Base-by-base conservation (phyloP, 2,888 invertebrate species). In the Caenorhabditis wallacei region DNA sequence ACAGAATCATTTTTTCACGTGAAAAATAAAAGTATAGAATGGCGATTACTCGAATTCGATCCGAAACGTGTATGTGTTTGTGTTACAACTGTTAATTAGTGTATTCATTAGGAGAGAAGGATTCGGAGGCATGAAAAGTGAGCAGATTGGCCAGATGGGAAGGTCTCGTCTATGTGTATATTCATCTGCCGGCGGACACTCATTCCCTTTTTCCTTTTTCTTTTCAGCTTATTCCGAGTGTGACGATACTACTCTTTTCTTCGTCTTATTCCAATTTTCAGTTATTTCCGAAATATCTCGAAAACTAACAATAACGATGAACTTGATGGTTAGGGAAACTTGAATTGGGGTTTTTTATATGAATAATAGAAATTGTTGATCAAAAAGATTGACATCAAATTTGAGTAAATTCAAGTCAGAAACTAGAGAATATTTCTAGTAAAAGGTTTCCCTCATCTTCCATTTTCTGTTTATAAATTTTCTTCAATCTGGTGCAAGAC, bases 131-230 rank as follows among this genome's bases (percentile, higher is more conserved):
- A 59, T 69, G 78, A 69, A 78, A 78, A 78, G 63, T 68, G 68
- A 76, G 76, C 68, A 68, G 76, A 76, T 76, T 69, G 78, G 69
- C 78, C 78, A 56, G 69, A 78, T 78, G 78, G 63, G 69, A 76
- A 56, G 69, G 18, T 2, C n/a, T n/a, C 68, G 59, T 68, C 68
- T 68, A 54, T 78, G 51, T 78, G 78, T n/a, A 43, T 68, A 76
- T 75, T 66, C 66, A 75, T 75, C 57, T 51, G 64, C 51, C 57
- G 48, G 59, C 43, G 48, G 59, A 54, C 61, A 61, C 54, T 30
- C 59, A 54, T 63, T 68, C 54, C 22, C 43, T 70, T 59, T 59
- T 24, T 40, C 53, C 20, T 69, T 53, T n/a, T n/a, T 40, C 30
- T 43, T 69, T 54, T 57, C 69, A 69, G 57, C 54, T 13, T 24